phyloP scores from a whole-genome alignment of 2,113 vertebrate genomes.

The Thunnus maccoyii region DNA sequence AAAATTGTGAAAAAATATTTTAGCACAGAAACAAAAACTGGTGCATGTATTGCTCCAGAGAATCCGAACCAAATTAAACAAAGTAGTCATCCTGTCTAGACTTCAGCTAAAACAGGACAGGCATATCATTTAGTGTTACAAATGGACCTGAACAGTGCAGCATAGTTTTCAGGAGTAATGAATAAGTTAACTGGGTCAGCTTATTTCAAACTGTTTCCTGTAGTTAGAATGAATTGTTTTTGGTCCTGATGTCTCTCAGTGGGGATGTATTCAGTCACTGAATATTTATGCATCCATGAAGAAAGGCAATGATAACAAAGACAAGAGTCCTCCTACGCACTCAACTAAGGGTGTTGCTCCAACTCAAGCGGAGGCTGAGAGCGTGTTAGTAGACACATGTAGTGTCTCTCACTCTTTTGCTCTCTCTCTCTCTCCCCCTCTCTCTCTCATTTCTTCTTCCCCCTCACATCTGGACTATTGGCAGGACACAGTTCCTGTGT shows the following conservation, averaged over 20 bases:
- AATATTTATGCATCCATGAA: constrained; percentile 41
- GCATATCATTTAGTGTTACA: constrained; percentile 12
- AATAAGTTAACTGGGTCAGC: constrained; percentile 30
- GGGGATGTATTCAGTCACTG: constrained; percentile 32
- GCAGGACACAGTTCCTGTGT: constrained; percentile 72
- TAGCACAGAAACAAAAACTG: constrained; percentile 46
- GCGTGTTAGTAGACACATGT: constrained; percentile 15
- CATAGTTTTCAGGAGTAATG: constrained; percentile 22
- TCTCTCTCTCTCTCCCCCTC: constrained; percentile 9
- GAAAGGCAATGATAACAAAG: constrained; percentile 49
- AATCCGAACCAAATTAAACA: constrained; percentile 33
- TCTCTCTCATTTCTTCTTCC: constrained; percentile 64
- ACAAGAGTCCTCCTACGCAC: constrained; percentile 58
- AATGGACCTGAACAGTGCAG: constrained; percentile 35
- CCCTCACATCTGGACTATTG: constrained; percentile 83
- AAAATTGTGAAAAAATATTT: constrained; percentile 49
- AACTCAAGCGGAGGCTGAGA: constrained; percentile 47
- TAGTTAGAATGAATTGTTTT: constrained; percentile 40
- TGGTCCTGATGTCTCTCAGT: constrained; percentile 27
- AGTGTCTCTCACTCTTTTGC: constrained; percentile 17
- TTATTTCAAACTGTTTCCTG: constrained; percentile 49
- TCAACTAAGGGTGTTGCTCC: constrained; percentile 64
- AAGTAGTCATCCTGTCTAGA: constrained; percentile 51
- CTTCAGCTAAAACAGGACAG: constrained; percentile 43
- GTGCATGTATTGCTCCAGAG: constrained; percentile 27